Conservation (phyloP, 1,140 invertebrate species). For the Aphelinus certus region DNA sequence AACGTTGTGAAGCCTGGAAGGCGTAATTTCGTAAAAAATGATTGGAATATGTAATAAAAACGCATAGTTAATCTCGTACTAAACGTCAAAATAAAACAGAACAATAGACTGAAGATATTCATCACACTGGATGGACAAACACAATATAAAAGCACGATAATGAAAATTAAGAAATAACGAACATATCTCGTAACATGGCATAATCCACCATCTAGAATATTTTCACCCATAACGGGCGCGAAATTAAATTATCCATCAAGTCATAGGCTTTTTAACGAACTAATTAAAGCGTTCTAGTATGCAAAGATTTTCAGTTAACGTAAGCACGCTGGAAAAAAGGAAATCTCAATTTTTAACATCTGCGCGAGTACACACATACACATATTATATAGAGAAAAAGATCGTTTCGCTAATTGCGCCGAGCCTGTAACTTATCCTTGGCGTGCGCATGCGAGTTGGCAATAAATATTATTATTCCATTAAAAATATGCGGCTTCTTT, state of each 20-base stretch:
- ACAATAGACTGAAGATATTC: not conserved
- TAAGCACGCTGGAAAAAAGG: constrained; percentile 23
- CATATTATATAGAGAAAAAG: not conserved
- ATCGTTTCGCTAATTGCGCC: constrained; percentile 53
- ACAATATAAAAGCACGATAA: constrained; percentile 16
- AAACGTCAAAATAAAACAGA: not conserved
- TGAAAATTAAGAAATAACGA: constrained; percentile 10
- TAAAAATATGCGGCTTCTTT: constrained; percentile 44
- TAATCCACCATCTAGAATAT: constrained; percentile 3
- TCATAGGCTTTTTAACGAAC: constrained; percentile 39
- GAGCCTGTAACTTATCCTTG: constrained; percentile 22
- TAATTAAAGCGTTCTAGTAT: constrained; percentile 46
- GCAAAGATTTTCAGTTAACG: constrained; percentile 39
- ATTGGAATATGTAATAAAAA: not conserved
- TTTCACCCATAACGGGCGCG: not conserved
- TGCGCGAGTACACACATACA: too few species aligned
- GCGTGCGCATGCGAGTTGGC: constrained; percentile 43
- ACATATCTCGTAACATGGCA: not conserved
- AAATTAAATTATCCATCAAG: constrained; percentile 16
- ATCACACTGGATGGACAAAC: not conserved
- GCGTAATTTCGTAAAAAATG: too few species aligned
- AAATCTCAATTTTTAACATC: constrained; percentile 43
- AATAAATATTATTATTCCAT: constrained; percentile 56
- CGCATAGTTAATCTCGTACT: not conserved
- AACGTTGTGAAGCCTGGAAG: too few species aligned